Evolutionary conservation across 2,113 vertebrate genomes (phyloP), one percentile per base, ranked within the genome.

Genomic region (Nibea albiflora): DNA sequence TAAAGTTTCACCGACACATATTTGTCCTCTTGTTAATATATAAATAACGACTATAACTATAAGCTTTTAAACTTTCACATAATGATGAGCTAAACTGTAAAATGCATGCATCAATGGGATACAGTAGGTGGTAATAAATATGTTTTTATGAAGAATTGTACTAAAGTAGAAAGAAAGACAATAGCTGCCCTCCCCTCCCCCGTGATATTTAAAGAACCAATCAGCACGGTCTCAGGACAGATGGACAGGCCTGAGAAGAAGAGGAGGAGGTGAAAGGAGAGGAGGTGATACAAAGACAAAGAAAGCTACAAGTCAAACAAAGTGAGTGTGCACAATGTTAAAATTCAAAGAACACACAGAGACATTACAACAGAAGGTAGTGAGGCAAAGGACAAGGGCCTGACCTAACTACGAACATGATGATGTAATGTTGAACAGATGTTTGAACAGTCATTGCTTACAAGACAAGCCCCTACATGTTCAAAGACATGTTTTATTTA

Each of bases 381-480:
- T 12, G 44, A 56, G 47, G 63, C 65, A 73, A 68, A 78, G 47
- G 44, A 66, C 17, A 44, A 77, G 72, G 20, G 73, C 20, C 52
- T 70, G 80, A 68, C 76, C 75, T 81, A 44, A 44, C 62, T 17
- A 19, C 62, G 42, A 81, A 46, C 28, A 44, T 14, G 39, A 78
- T 82, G 78, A 83, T 79, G 84, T 87, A 78, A 89, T 50, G 53
- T 46, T 56, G n/a, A 60, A 70, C 73, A 85, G 81, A 80, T 71
- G 50, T 73, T 75, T 73, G 4, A 76, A 42, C 61, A 58, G 50
- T 7, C 11, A 39, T 11, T 11, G 50, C 63, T 67, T 24, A 78
- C 44, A 52, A 64, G 35, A 73, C 56, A 83, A 75, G 22, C 17
- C 22, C 44, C 2, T 44, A 26, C 17, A 76, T 63, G 72, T 73